These are phyloP conservation scores for Telenomus remus DNA, from an alignment of 1,140 invertebrate species.

Conservation along the genomic window DNA sequence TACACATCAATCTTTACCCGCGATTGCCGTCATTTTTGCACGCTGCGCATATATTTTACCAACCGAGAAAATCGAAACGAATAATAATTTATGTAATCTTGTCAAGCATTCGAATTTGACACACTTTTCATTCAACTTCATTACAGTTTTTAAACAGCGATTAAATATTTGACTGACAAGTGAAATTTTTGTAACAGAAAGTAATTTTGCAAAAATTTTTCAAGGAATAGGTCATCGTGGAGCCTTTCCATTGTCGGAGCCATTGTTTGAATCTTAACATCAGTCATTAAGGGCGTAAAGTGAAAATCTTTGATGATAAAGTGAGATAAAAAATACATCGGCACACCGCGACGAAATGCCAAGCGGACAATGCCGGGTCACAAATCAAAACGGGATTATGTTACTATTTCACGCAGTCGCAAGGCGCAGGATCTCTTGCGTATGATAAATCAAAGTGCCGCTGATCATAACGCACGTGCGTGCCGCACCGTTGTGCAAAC, in stretches of 20 bases:
- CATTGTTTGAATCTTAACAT: constrained; percentile 40
- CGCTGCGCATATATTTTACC: constrained; percentile 6
- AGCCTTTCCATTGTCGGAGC: background rate
- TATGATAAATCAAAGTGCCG: constrained; percentile 73
- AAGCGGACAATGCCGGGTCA: constrained; percentile 69
- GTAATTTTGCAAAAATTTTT: no score
- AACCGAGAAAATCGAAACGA: constrained; percentile 4
- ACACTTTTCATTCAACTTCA: no score
- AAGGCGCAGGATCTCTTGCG: constrained; percentile 40
- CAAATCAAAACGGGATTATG: constrained; percentile 74
- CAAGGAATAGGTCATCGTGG: no score
- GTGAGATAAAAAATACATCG: constrained; percentile 53
- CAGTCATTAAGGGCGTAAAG: constrained; percentile 51
- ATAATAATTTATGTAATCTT: background rate
- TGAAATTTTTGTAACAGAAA: no score
- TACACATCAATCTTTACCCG: constrained; percentile 34
- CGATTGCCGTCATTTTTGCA: constrained; percentile 26
- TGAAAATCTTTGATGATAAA: constrained; percentile 60
- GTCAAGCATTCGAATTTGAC: no score
- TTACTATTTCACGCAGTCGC: constrained; percentile 72
- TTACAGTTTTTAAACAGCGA: no score
- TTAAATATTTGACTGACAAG: no score
- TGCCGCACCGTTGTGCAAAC: constrained; percentile 19
- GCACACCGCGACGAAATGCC: constrained; percentile 63
- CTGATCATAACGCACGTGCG: constrained; percentile 49